Base-by-base conservation (phyloP, 1,140 invertebrate genomes). In the Goniozus legneri region DNA sequence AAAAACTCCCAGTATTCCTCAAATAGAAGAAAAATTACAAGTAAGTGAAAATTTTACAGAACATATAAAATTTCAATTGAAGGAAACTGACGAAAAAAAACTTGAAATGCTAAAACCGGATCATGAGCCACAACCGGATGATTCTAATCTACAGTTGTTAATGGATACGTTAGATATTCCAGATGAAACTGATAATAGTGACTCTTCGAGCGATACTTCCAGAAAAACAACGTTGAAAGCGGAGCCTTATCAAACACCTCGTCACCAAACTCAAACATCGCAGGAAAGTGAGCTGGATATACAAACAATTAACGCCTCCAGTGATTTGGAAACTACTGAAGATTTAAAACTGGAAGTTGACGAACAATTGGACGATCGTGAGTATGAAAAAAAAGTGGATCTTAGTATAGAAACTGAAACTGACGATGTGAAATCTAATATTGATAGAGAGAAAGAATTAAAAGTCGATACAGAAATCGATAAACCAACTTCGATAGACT, bases 201-300 rank as follows among this genome's bases (percentile, higher is more conserved):
- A 75, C 48, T 67, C 67, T 19, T 70, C 66, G 3, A 50, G 40
- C 14, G 69, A 74, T 50, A 55, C 69, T 40, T 76, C 74, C 2
- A 66, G 62, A 43, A 69, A 69, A 58, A 74, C 72, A 13, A 67
- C 65, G 48, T 43, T 75, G 42, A 64, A 59, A 6, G 65, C 55
- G 4, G 47, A 61, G 41, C 70, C 69, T 3, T 69, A 74, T 34
- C 50, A 62, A 13, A 69, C 68, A 3, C 65, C 68, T 8, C 59
- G 67, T 4, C 65, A 71, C 50, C 51, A 58, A 3, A 21, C 37
- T 8, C 39, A 45, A 33, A 48, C 47, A 1, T 39, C 39, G 3
- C 32, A 49, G 20, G 47, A 59, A 12, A 54, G 27, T 36, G 52
- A 47, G n/a, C n/a, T n/a, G n/a, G n/a, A n/a, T n/a, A n/a, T n/a